Evolutionary conservation across 2,113 vertebrate species (phyloP).

Genomic region (Calidris pygmaea): DNA sequence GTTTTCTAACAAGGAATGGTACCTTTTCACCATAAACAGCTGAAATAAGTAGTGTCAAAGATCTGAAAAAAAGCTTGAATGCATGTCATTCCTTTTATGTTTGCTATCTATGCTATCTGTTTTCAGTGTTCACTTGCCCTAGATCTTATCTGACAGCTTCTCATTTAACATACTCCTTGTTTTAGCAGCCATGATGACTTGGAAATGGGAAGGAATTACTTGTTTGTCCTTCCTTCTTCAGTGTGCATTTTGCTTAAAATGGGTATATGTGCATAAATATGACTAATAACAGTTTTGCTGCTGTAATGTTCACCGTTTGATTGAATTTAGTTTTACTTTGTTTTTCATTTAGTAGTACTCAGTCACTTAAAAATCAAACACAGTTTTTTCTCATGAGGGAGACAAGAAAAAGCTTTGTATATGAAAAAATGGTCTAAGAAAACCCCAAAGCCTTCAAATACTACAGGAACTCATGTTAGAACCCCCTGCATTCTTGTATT

Average conservation of each 20-base stretch:
- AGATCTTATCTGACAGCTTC: neutral
- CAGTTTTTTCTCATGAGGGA: neutral
- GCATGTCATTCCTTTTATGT: neutral
- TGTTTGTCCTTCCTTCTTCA: neutral
- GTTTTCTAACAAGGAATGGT: neutral
- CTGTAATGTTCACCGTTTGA: neutral
- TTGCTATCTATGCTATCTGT: no score
- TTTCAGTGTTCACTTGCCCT: neutral
- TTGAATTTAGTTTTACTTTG: neutral
- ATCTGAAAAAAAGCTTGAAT: neutral
- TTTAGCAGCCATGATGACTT: neutral
- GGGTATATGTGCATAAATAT: rapidly evolving
- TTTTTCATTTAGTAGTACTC: neutral
- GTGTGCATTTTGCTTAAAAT: neutral
- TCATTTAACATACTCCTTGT: neutral
- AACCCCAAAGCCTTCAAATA: neutral
- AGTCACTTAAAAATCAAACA: neutral
- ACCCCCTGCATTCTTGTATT: neutral
- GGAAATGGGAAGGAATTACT: neutral
- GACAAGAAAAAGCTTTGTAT: neutral
- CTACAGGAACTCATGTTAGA: neutral
- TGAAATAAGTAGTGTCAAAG: neutral
- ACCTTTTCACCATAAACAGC: neutral
- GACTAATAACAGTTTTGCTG: neutral
- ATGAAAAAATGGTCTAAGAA: neutral